These are phyloP conservation scores for Morpho deidamia DNA, from an alignment of 2,888 invertebrate genomes.

Conservation along the genomic window DNA sequence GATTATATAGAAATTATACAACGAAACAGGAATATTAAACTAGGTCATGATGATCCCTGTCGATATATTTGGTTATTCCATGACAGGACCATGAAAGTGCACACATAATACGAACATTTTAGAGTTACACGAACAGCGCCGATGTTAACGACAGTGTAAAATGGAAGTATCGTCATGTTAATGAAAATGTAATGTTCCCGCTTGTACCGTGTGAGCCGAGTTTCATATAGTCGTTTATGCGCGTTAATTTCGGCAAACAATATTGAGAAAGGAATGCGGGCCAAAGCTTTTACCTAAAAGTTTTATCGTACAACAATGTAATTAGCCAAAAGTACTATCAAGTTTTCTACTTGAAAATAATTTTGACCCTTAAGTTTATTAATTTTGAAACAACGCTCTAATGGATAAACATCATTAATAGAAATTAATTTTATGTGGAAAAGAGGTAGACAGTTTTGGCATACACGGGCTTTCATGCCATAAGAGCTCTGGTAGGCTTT, in stretches of 20 bases:
- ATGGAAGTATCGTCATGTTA: constrained; percentile 12
- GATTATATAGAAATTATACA: no score
- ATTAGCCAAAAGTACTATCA: not conserved
- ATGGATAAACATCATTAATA: no score
- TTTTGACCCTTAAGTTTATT: not conserved
- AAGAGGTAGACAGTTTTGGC: no score
- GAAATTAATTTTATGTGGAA: no score
- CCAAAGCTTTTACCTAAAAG: not conserved
- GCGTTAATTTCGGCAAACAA: not conserved
- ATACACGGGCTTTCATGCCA: no score
- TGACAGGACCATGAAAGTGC: not conserved
- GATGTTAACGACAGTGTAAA: constrained; percentile 13
- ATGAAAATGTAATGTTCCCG: constrained; percentile 14
- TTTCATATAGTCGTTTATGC: not conserved
- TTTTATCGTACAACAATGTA: not conserved
- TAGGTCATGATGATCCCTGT: not conserved
- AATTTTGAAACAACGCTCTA: not conserved
- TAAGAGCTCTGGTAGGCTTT: no score
- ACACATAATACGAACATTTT: not conserved
- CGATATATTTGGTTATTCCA: not conserved
- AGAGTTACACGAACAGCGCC: constrained; percentile 8
- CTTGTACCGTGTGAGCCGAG: not conserved
- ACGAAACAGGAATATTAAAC: no score
- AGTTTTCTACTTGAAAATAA: constrained; percentile 4
- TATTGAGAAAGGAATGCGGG: not conserved